Evolutionary conservation across 2,888 invertebrate genomes (phyloP).

Genomic region (Drosophila ustulata): DNA sequence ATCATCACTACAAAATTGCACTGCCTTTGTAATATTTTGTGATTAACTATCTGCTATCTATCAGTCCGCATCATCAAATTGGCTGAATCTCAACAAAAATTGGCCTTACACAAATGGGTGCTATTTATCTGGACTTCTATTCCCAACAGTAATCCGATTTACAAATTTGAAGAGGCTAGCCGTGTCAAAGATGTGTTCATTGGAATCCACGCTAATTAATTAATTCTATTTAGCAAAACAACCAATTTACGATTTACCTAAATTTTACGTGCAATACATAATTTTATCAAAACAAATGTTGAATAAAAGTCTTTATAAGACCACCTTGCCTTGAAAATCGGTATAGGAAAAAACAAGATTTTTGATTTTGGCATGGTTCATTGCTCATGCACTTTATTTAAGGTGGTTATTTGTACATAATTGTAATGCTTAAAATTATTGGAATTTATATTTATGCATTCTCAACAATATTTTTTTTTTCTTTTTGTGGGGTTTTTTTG

Average conservation of each 20-base stretch:
- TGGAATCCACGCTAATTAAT: neutral
- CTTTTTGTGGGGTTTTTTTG: conserved; percentile 33
- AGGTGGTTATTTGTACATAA: conserved; percentile 43
- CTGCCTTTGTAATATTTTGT: conserved; percentile 35
- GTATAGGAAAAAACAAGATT: conserved; percentile 1
- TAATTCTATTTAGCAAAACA: neutral
- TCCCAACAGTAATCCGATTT: neutral
- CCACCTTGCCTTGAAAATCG: neutral
- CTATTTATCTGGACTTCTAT: neutral
- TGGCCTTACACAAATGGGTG: conserved; percentile 4
- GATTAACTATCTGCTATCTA: conserved; percentile 2
- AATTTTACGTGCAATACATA: conserved; percentile 21
- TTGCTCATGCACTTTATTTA: conserved; percentile 61
- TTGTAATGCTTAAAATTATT: conserved; percentile 31
- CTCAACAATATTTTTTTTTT: conserved; percentile 49
- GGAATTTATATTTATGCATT: conserved; percentile 53
- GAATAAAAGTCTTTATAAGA: conserved; percentile 4
- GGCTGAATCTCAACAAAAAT: conserved; percentile 55
- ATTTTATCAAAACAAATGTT: conserved; percentile 2
- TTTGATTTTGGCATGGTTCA: conserved; percentile 57
- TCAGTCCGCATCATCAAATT: conserved; percentile 23
- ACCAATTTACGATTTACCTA: neutral
- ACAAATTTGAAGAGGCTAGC: neutral
- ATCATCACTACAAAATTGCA: conserved; percentile 28
- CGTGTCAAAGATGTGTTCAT: neutral